phyloP scores from a whole-genome alignment of 2,113 vertebrate genomes.

The Hydropotes inermis region DNA sequence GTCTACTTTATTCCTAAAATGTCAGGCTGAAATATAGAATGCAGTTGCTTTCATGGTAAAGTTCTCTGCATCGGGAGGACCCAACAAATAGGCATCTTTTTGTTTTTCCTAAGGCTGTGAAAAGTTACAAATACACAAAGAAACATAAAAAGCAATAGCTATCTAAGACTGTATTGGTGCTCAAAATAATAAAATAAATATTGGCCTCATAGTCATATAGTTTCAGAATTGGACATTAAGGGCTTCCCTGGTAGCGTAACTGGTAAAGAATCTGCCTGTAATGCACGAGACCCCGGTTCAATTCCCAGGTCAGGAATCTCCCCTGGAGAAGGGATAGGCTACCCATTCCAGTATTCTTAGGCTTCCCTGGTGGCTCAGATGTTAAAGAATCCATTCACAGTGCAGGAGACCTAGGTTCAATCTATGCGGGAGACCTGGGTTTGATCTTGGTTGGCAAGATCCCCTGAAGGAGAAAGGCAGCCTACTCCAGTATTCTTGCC shows the following conservation, averaged over 20 bases:
- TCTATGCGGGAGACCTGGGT: background rate
- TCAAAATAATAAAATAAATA: background rate
- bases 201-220: background rate
- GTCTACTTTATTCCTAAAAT: constrained; percentile 20
- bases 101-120: background rate
- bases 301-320: background rate
- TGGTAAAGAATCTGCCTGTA: background rate
- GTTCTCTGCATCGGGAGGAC: background rate
- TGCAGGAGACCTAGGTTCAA: background rate
- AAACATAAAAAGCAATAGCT: background rate
- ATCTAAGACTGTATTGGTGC: background rate
- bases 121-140: background rate
- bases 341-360: background rate
- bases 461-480: background rate
- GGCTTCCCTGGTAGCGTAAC: background rate
- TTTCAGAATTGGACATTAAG: background rate
- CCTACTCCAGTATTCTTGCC: background rate
- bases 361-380: background rate
- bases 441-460: background rate
- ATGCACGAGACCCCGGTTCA: background rate
- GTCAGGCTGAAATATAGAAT: background rate
- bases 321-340: background rate
- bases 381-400: background rate
- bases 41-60: background rate
- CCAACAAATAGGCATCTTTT: background rate